Evolutionary conservation across 2,888 invertebrate species (phyloP).

Genomic region (Drosophila mimica): DNA sequence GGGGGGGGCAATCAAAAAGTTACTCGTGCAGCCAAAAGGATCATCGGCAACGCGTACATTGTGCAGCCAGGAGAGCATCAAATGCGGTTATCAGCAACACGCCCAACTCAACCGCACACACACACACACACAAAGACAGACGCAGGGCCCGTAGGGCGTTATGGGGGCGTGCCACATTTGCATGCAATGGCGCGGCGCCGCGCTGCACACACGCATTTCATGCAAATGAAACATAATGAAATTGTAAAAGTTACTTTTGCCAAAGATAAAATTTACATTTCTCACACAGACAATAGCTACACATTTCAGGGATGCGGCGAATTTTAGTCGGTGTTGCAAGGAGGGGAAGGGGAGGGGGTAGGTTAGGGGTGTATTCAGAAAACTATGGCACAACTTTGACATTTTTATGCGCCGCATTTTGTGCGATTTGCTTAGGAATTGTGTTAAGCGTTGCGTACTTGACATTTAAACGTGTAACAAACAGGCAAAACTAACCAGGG

Average conservation of each 20-base stretch:
- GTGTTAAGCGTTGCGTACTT: conserved; percentile 77
- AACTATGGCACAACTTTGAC: conserved; percentile 70
- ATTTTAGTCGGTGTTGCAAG: background rate
- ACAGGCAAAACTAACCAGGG: conserved; percentile 56
- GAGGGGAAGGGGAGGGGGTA: no score
- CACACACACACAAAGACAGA: conserved; percentile 8
- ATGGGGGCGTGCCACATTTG: conserved; percentile 60
- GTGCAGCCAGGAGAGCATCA: conserved; percentile 15
- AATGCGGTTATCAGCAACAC: conserved; percentile 31
- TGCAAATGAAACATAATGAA: conserved; percentile 81
- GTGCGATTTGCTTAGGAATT: conserved; percentile 79
- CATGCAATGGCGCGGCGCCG: conserved; percentile 57
- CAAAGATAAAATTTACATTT: conserved; percentile 80
- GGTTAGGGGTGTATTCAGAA: background rate
- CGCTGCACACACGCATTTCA: conserved; percentile 63
- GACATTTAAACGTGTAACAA: conserved; percentile 79
- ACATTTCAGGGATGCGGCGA: conserved; percentile 2
- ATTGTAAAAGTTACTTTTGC: conserved; percentile 76
- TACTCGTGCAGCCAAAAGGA: conserved; percentile 44
- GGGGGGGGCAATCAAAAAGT: conserved; percentile 57
- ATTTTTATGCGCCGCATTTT: conserved; percentile 73
- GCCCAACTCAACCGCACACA: conserved; percentile 14
- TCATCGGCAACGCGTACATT: conserved; percentile 49
- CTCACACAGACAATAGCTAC: conserved; percentile 60
- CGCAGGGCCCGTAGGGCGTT: conserved; percentile 8